These are phyloP conservation scores for Nasonia oneida DNA, from an alignment of 2,888 invertebrate genomes.

Conservation along the genomic window DNA sequence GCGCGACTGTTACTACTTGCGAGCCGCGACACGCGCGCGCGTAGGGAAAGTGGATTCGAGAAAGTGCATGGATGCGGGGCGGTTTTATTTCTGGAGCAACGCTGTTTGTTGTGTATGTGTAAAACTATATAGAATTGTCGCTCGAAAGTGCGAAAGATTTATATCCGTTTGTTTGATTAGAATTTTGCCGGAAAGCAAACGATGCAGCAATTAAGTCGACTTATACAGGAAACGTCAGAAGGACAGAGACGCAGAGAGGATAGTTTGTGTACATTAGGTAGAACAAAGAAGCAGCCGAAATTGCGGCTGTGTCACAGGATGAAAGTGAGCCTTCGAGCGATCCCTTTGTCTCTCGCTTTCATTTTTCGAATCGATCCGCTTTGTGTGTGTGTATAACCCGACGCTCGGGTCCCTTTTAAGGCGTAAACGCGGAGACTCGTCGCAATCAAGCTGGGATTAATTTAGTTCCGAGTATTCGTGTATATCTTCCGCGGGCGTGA, in stretches of 20 bases:
- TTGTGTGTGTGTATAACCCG: background rate
- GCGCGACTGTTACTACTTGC: background rate
- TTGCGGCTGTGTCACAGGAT: background rate
- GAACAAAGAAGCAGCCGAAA: constrained; percentile 10
- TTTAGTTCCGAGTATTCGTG: background rate
- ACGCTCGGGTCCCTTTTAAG: background rate
- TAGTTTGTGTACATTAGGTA: background rate
- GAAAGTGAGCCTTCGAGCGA: constrained; percentile 27
- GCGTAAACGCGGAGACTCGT: background rate
- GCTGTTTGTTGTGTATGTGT: no score
- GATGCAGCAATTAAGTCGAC: no score
- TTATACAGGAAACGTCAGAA: background rate
- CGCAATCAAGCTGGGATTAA: background rate
- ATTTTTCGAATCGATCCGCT: background rate
- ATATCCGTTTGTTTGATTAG: background rate
- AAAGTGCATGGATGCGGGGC: no score
- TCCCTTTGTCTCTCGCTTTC: constrained; percentile 31
- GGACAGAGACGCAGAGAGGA: background rate
- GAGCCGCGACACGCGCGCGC: background rate
- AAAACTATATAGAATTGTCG: background rate
- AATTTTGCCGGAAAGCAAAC: background rate
- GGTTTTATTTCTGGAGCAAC: no score
- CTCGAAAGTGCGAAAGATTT: background rate
- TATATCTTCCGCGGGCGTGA: no score
- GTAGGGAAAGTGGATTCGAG: background rate